Evolutionary conservation across 2,888 invertebrate genomes (phyloP).

Genomic region (Caenorhabditis auriculariae): DNA sequence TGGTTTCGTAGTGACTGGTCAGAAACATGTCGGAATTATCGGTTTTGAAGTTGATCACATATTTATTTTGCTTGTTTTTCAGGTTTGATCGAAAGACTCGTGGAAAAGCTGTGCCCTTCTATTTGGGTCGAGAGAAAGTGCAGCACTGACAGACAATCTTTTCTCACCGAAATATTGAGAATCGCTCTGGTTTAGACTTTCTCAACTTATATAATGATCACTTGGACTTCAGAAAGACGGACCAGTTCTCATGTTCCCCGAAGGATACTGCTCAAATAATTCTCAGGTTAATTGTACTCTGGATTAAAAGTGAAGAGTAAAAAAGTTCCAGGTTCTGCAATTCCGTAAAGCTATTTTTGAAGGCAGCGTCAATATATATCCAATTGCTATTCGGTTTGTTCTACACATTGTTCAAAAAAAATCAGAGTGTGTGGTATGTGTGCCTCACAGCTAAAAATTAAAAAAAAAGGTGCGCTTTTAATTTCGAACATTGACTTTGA

Average conservation of each 20-base stretch:
- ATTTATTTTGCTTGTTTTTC: neutral
- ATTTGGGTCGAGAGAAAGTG: constrained; percentile 53
- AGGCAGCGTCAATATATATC: constrained; percentile 38
- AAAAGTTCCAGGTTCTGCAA: constrained; percentile 27
- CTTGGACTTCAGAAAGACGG: constrained; percentile 23
- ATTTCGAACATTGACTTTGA: no score
- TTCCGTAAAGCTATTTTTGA: constrained; percentile 46
- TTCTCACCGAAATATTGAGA: constrained; percentile 40
- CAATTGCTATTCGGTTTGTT: constrained; percentile 35
- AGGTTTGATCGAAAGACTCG: constrained; percentile 48
- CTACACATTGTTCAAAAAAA: neutral
- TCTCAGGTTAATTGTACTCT: constrained; percentile 24
- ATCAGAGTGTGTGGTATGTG: no score
- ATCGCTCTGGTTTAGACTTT: constrained; percentile 35
- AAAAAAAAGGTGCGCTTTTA: no score
- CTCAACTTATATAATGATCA: neutral
- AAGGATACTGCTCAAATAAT: constrained; percentile 54
- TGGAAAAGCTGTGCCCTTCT: constrained; percentile 47
- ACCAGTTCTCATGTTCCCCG: constrained; percentile 55
- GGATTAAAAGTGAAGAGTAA: constrained; percentile 14
- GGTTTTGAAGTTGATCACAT: constrained; percentile 11
- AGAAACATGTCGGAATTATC: constrained; percentile 50
- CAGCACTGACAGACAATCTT: constrained; percentile 42
- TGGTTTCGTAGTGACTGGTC: constrained; percentile 55
- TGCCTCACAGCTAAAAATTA: no score